A percentile compares a stretch with the other conserved stretches of the same genome.
Evolutionary conservation across 2,888 invertebrate species (phyloP).

Genomic region (Agriotes lineatus): DNA sequence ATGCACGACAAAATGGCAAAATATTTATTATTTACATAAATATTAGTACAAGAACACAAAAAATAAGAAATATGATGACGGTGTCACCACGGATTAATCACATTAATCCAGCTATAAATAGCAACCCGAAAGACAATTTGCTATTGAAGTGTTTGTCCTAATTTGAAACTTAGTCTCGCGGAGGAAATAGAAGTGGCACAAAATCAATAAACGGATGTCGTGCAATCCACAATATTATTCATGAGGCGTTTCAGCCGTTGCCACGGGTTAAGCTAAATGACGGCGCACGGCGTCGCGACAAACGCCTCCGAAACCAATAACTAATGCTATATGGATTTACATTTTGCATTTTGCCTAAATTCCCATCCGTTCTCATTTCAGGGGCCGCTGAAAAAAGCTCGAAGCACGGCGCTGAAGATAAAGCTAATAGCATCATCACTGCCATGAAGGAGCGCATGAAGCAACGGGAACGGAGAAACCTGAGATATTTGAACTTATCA

Average conservation of each 20-base stretch:
- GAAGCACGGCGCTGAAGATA: conserved; percentile 99
- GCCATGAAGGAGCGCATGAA: conserved; percentile 99
- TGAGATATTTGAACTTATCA: conserved; percentile 98
- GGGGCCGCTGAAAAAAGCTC: conserved; percentile 99
- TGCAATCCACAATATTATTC: conserved; percentile 34
- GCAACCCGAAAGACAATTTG: not conserved
- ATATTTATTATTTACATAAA: no score
- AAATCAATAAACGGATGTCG: conserved; percentile 33
- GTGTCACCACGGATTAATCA: no score
- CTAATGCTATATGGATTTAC: conserved; percentile 3
- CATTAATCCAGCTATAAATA: conserved; percentile 6
- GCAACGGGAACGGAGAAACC: conserved; percentile 97
- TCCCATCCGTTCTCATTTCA: conserved; percentile 68
- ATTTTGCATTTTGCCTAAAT: conserved; percentile 12
- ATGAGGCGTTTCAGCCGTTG: conserved; percentile 34
- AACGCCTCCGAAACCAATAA: conserved; percentile 14
- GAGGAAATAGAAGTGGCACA: conserved; percentile 25
- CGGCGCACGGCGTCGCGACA: conserved; percentile 11
- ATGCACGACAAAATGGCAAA: no score
- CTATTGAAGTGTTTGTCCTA: conserved; percentile 16
- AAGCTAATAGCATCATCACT: conserved; percentile 98
- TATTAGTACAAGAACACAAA: no score
- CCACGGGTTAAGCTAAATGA: conserved; percentile 29
- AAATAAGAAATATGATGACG: no score
- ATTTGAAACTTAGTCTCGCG: conserved; percentile 27